phyloP scores from a whole-genome alignment of 2,797 vertebrate species.

The Hippopotamyrus pictus region DNA sequence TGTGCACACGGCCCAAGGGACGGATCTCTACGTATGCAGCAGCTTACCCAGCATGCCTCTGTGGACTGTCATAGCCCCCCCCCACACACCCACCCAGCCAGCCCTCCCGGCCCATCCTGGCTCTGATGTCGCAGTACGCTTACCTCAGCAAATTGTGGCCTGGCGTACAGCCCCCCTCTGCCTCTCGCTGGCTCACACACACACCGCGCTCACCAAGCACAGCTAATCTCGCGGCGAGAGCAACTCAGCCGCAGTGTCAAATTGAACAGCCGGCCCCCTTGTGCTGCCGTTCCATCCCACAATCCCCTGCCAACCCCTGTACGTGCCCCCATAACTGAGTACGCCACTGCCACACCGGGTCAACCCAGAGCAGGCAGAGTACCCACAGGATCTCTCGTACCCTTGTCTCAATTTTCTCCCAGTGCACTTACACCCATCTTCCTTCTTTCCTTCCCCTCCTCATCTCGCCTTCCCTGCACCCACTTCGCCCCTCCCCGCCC shows the following conservation, averaged over 20 bases:
- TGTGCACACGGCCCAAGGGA: background rate
- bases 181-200: background rate
- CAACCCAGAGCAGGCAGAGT: background rate
- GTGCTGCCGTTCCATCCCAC: background rate
- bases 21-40: background rate
- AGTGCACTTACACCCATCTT: background rate
- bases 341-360: background rate
- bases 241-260: background rate
- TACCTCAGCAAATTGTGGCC: constrained; percentile 38
- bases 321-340: background rate
- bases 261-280: background rate
- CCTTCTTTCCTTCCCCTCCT: background rate
- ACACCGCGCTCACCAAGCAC: background rate
- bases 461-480: background rate
- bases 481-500: too few relatives aligned
- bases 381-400: background rate
- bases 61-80: constrained; percentile 17
- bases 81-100: background rate
- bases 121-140: constrained; percentile 30
- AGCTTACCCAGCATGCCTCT: constrained; percentile 20
- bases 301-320: background rate
- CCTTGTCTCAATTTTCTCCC: background rate
- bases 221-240: background rate
- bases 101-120: background rate
- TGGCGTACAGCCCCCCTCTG: constrained; percentile 1